These are phyloP conservation scores for Eristalinus aeneus DNA, from an alignment of 2,888 invertebrate species.

Conservation along the genomic window DNA sequence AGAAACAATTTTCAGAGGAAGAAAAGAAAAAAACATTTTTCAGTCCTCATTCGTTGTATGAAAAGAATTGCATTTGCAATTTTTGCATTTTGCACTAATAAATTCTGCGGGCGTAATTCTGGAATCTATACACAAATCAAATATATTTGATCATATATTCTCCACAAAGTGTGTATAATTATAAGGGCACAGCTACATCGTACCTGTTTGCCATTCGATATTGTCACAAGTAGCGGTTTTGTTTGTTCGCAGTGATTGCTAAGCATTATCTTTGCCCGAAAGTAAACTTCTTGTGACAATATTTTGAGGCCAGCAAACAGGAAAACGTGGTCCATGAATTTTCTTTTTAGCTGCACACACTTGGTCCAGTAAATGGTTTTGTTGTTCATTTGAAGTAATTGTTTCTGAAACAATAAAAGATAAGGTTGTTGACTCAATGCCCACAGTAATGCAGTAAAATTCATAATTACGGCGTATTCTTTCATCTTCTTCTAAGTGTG, in stretches of 20 bases:
- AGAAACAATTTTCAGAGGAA: too few species aligned
- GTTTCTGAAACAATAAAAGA: too few species aligned
- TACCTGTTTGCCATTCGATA: background rate
- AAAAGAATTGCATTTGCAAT: too few species aligned
- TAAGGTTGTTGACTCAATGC: too few species aligned
- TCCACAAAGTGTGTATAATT: background rate
- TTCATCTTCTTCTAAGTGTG: too few species aligned
- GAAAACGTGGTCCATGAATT: background rate
- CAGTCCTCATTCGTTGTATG: too few species aligned
- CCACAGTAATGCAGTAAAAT: too few species aligned
- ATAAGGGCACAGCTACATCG: background rate
- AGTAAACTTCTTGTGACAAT: background rate
- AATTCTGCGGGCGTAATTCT: background rate
- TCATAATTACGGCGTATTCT: too few species aligned
- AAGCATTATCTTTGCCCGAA: background rate
- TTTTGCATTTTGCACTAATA: too few species aligned
- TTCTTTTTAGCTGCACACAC: background rate
- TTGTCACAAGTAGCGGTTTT: background rate
- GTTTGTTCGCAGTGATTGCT: background rate
- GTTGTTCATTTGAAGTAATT: too few species aligned
- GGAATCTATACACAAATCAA: too few species aligned
- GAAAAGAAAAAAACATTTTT: too few species aligned
- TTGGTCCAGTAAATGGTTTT: background rate
- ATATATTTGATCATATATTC: background rate
- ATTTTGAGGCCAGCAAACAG: background rate